Percentiles rank a stretch among this genome's conserved stretches.
Evolutionary conservation across 64 coral and sea anemone genomes (phyloP).

Genomic region (Platygyra sinensis): DNA sequence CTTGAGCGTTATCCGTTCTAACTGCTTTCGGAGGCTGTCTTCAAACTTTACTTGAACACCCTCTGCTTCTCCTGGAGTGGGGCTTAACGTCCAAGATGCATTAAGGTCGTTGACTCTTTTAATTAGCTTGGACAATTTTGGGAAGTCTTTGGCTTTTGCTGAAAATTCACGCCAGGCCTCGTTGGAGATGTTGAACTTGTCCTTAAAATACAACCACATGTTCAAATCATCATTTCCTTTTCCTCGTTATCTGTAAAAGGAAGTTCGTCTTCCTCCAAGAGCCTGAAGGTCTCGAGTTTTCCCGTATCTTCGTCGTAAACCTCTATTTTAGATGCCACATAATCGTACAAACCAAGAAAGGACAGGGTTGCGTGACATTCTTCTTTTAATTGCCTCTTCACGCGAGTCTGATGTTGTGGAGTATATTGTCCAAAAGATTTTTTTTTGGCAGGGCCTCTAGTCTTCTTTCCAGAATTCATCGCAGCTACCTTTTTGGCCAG

Average conservation of each 20-base stretch:
- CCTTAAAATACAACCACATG: background rate
- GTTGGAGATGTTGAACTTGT: slow-evolving; percentile 36
- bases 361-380: slow-evolving; percentile 27
- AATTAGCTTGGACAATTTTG: background rate
- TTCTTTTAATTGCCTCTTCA: background rate
- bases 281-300: slow-evolving; percentile 3
- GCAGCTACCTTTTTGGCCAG: too few relatives aligned
- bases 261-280: too few relatives aligned
- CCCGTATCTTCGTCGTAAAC: slow-evolving; percentile 5
- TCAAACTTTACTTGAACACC: background rate
- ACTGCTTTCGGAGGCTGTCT: background rate
- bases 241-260: background rate
- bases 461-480: too few relatives aligned
- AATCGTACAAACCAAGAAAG: slow-evolving; percentile 33
- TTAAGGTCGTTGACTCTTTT: background rate
- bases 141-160: background rate
- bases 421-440: background rate
- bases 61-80: slow-evolving; percentile 5
- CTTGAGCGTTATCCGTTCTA: too few relatives aligned
- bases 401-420: background rate
- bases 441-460: slow-evolving; percentile 4
- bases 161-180: slow-evolving; percentile 28
- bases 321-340: slow-evolving; percentile 40
- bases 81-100: background rate
- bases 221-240: slow-evolving; percentile 7